phyloP scores from a whole-genome alignment of 2,888 invertebrate species.

The Zygothrica quintamaculata region DNA sequence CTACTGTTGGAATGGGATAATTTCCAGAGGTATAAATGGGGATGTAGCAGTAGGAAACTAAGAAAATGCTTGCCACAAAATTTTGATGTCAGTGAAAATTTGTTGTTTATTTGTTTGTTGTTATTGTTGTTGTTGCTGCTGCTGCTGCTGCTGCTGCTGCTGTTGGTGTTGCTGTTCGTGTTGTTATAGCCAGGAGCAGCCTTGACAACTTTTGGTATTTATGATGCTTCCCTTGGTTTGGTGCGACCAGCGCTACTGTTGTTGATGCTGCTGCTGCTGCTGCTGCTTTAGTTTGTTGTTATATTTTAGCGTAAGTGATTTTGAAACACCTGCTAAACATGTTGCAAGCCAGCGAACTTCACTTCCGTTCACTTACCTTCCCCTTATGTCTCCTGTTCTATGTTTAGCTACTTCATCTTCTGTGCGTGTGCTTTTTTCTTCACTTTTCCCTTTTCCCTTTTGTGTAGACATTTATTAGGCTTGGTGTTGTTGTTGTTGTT shows the following conservation, averaged over 20 bases:
- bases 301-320: conserved; percentile 76
- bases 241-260: conserved; percentile 6
- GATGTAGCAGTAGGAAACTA: background rate
- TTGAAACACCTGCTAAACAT: conserved; percentile 78
- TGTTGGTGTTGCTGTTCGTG: conserved; percentile 20
- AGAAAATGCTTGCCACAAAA: conserved; percentile 17
- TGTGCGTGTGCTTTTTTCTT: conserved; percentile 5
- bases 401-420: conserved; percentile 3
- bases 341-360: conserved; percentile 57
- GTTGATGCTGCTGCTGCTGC: too few relatives aligned
- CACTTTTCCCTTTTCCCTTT: conserved; percentile 50
- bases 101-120: conserved; percentile 53
- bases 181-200: conserved; percentile 25
- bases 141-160: conserved; percentile 9
- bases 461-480: conserved; percentile 77
- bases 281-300: too few relatives aligned
- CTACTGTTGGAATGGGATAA: too few relatives aligned
- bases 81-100: conserved; percentile 53
- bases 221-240: conserved; percentile 9
- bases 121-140: conserved; percentile 8
- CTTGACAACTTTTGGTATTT: conserved; percentile 50
- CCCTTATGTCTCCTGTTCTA: conserved; percentile 5
- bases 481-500: conserved; percentile 46
- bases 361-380: conserved; percentile 20
- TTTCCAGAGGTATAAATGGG: too few relatives aligned